Evolutionary conservation across 1,140 invertebrate genomes (phyloP).

Genomic region (Caenorhabditis latens): DNA sequence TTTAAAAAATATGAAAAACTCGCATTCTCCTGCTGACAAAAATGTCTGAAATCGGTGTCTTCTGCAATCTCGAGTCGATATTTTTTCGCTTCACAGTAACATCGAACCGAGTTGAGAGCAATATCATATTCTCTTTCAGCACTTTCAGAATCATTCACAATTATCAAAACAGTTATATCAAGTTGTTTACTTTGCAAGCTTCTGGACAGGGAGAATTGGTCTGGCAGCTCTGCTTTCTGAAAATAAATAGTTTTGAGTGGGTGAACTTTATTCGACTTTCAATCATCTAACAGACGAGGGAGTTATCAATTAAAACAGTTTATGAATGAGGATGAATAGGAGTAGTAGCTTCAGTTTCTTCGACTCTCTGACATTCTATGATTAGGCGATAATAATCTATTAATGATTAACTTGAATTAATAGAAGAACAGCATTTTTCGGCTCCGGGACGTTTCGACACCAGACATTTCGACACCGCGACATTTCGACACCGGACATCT

Average conservation of each 20-base stretch:
- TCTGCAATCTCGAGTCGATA: constrained; percentile 24
- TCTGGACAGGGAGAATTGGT: neutral
- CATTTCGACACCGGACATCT: too few relatives aligned
- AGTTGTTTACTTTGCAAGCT: neutral
- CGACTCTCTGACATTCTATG: too few relatives aligned
- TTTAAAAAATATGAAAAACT: neutral
- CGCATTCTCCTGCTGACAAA: constrained; percentile 54
- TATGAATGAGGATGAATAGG: too few relatives aligned
- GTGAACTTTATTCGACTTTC: too few relatives aligned
- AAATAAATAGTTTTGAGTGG: neutral
- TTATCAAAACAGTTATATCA: constrained; percentile 18
- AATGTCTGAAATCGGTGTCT: neutral
- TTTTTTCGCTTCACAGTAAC: neutral
- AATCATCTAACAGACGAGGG: too few relatives aligned
- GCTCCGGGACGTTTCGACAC: too few relatives aligned
- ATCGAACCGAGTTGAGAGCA: neutral
- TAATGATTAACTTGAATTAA: too few relatives aligned
- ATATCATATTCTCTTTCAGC: constrained; percentile 24
- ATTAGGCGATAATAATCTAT: too few relatives aligned
- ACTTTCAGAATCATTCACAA: constrained; percentile 12
- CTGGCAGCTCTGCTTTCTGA: neutral
- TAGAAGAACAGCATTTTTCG: too few relatives aligned
- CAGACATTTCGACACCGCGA: too few relatives aligned
- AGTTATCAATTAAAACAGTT: too few relatives aligned
- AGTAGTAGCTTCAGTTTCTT: too few relatives aligned